These are phyloP conservation scores for Callionymus lyra DNA, from an alignment of 2,113 vertebrate genomes.

Conservation along the genomic window DNA sequence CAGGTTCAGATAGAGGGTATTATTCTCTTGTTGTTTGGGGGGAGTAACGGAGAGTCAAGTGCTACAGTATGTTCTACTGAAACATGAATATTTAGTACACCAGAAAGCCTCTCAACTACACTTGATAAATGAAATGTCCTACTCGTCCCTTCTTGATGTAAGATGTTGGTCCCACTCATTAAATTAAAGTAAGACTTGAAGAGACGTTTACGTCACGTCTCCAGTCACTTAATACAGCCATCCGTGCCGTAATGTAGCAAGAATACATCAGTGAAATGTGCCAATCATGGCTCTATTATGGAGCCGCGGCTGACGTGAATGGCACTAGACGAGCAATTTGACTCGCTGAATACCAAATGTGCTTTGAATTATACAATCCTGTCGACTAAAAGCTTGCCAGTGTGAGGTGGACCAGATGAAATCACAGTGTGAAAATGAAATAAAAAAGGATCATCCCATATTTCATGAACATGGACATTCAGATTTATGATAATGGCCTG, in stretches of 20 bases:
- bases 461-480: constrained; percentile 5
- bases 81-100: too few species aligned
- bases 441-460: constrained; percentile 11
- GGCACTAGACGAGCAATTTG: constrained; percentile 33
- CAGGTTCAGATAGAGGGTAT: too few species aligned
- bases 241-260: constrained; percentile 28
- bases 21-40: too few species aligned
- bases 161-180: too few species aligned
- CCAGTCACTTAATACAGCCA: constrained; percentile 18
- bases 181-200: too few species aligned
- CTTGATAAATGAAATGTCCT: too few species aligned
- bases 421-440: constrained; percentile 11
- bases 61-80: too few species aligned
- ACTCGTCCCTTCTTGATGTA: too few species aligned
- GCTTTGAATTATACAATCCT: constrained; percentile 41
- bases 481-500: constrained; percentile 16
- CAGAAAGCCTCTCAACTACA: too few species aligned
- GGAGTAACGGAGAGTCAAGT: too few species aligned
- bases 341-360: constrained; percentile 24
- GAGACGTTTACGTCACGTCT: constrained; percentile 6
- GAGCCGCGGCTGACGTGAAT: constrained; percentile 31
- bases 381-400: constrained; percentile 5
- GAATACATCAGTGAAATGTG: constrained; percentile 39
- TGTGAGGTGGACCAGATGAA: constrained; percentile 2
- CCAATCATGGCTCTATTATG: constrained; percentile 45